These are phyloP conservation scores for Pelobates fuscus DNA, from an alignment of 2,113 vertebrate species.

Conservation along the genomic window DNA sequence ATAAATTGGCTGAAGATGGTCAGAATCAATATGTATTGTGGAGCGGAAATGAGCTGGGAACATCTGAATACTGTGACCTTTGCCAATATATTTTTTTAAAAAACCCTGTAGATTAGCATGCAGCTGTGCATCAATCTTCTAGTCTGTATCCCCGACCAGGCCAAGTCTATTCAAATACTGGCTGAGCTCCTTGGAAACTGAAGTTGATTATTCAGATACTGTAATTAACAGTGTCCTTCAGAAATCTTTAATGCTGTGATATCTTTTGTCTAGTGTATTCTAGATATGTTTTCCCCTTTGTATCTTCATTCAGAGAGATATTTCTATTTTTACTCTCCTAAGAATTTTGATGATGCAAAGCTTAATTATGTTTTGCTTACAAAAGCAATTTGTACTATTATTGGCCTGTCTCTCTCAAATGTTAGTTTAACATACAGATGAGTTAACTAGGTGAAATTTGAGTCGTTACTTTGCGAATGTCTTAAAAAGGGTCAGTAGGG, in stretches of 20 bases:
- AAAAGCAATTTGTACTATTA: no score
- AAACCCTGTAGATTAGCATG: conserved; percentile 20
- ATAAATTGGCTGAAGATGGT: conserved; percentile 20
- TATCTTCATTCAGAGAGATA: no score
- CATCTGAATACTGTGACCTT: conserved; percentile 43
- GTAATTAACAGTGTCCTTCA: conserved; percentile 28
- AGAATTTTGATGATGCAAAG: no score
- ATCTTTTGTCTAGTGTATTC: not conserved
- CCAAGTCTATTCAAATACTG: conserved; percentile 30
- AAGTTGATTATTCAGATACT: conserved; percentile 35
- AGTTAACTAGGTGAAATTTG: no score
- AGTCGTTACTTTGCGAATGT: no score
- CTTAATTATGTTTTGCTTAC: no score
- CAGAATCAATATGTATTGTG: conserved; percentile 40
- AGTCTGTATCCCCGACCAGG: conserved; percentile 7
- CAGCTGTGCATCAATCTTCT: conserved; percentile 30
- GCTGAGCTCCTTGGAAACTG: conserved; percentile 33
- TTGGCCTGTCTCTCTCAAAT: no score
- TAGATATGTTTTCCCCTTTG: not conserved
- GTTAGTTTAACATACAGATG: no score
- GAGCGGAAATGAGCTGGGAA: conserved; percentile 28
- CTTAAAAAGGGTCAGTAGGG: no score
- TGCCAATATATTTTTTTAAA: conserved; percentile 32
- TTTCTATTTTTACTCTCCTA: no score
- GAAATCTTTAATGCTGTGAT: not conserved